Evolutionary conservation across 1,140 invertebrate genomes (phyloP).

Genomic region (Pseudomyrmex cubaensis): DNA sequence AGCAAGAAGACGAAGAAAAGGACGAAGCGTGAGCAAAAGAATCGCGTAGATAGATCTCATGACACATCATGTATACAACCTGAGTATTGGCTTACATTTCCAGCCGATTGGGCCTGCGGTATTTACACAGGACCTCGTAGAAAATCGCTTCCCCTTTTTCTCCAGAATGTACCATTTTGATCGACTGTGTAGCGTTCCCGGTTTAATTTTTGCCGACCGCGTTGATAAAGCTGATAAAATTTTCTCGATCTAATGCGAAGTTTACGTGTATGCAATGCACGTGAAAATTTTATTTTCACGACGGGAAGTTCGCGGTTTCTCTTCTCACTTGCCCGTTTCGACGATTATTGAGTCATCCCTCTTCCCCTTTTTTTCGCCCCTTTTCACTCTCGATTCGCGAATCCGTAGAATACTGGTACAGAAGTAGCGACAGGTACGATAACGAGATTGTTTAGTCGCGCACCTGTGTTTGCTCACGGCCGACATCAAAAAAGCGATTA

Average conservation of each 20-base stretch:
- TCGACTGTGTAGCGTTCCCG: conserved; percentile 28
- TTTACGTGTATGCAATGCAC: background rate
- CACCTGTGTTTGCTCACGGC: conserved; percentile 84
- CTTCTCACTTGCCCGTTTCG: background rate
- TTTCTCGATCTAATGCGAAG: no score
- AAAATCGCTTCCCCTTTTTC: conserved; percentile 42
- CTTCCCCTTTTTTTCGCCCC: conserved; percentile 22
- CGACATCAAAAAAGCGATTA: conserved; percentile 78
- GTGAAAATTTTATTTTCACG: conserved; percentile 2
- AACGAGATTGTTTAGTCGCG: conserved; percentile 27
- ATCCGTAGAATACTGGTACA: conserved; percentile 39
- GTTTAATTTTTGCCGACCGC: background rate
- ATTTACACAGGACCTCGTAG: conserved; percentile 75
- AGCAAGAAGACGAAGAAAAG: background rate
- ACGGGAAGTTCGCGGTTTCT: background rate
- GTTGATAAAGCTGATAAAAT: no score
- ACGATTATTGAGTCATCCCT: conserved; percentile 14
- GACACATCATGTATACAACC: conserved; percentile 63
- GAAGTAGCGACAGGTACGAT: conserved; percentile 29
- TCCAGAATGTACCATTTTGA: conserved; percentile 28
- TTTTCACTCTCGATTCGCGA: conserved; percentile 25
- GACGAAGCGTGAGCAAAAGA: background rate
- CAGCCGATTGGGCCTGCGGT: conserved; percentile 76
- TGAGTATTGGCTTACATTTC: conserved; percentile 80
- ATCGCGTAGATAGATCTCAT: conserved; percentile 27